Conservation (phyloP, 2,888 invertebrate species). For the Argyra leucocephala region DNA sequence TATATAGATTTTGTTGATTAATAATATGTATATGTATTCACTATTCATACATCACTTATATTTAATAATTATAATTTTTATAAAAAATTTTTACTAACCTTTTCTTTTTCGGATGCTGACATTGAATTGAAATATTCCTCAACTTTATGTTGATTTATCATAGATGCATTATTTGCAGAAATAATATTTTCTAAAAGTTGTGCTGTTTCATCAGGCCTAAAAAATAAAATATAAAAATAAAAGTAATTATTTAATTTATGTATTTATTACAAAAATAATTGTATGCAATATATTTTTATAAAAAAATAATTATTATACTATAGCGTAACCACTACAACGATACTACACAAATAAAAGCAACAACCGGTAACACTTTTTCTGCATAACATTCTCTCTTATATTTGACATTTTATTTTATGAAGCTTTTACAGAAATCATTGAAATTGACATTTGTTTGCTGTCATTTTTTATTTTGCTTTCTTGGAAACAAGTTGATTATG, state of each 20-base stretch:
- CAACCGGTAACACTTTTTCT: slow-evolving; percentile 12
- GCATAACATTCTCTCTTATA: not conserved
- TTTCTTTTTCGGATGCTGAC: slow-evolving; percentile 33
- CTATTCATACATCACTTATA: too few species aligned
- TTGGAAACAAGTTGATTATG: not conserved
- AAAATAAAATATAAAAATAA: slow-evolving; percentile 10
- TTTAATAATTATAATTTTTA: not conserved
- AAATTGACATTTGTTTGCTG: not conserved
- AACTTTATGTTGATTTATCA: slow-evolving; percentile 36
- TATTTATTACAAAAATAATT: too few species aligned
- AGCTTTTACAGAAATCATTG: not conserved
- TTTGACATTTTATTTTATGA: not conserved
- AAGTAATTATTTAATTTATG: slow-evolving; percentile 14
- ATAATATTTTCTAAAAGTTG: slow-evolving; percentile 23
- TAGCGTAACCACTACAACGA: too few species aligned
- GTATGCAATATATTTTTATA: too few species aligned
- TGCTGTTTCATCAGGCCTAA: not conserved
- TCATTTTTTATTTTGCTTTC: slow-evolving; percentile 2
- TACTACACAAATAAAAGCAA: slow-evolving; percentile 12
- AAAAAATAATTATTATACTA: too few species aligned
- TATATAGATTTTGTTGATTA: too few species aligned
- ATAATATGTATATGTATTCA: too few species aligned
- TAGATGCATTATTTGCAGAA: slow-evolving; percentile 20
- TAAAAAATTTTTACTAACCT: slow-evolving; percentile 28
- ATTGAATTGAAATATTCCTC: slow-evolving; percentile 41